phyloP scores from a whole-genome alignment of 1,140 invertebrate species.

The Idris sp. region DNA sequence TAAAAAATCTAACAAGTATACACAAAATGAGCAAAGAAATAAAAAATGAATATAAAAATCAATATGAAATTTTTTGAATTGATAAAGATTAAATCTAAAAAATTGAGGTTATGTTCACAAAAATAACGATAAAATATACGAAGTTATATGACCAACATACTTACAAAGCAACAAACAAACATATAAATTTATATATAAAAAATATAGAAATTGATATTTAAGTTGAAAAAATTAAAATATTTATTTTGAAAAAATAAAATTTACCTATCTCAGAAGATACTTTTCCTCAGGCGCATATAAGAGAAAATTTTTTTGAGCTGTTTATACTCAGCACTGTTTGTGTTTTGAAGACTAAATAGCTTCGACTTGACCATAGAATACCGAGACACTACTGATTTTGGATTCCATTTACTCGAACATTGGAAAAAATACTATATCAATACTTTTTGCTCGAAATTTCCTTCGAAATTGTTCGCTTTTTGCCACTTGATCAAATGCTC shows the following conservation, averaged over 20 bases:
- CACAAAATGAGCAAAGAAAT: too few relatives aligned
- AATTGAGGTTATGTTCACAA: too few relatives aligned
- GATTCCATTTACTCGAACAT: conserved; percentile 20
- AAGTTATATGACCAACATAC: too few relatives aligned
- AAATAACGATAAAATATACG: too few relatives aligned
- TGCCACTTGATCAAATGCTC: conserved; percentile 15
- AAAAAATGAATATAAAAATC: too few relatives aligned
- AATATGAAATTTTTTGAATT: too few relatives aligned
- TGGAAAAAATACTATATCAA: conserved; percentile 24
- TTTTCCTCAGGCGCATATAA: conserved; percentile 12
- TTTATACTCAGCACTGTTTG: conserved; percentile 27
- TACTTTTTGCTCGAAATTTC: conserved; percentile 27
- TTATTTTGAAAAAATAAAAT: conserved; percentile 7
- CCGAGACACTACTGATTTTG: conserved; percentile 23
- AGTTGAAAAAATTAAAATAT: too few relatives aligned
- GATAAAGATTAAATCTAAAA: too few relatives aligned
- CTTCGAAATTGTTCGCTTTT: conserved; percentile 14
- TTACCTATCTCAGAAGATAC: conserved; percentile 24
- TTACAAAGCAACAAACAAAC: too few relatives aligned
- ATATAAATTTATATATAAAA: too few relatives aligned
- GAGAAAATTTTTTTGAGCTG: conserved; percentile 13
- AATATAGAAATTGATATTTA: too few relatives aligned
- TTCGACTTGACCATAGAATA: conserved; percentile 23
- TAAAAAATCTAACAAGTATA: too few relatives aligned
- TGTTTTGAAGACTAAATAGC: conserved; percentile 6